Evolutionary conservation across 2,797 vertebrate species (phyloP), one percentile per base, ranked within the genome.

Genomic region (Cossypha dichroa): DNA sequence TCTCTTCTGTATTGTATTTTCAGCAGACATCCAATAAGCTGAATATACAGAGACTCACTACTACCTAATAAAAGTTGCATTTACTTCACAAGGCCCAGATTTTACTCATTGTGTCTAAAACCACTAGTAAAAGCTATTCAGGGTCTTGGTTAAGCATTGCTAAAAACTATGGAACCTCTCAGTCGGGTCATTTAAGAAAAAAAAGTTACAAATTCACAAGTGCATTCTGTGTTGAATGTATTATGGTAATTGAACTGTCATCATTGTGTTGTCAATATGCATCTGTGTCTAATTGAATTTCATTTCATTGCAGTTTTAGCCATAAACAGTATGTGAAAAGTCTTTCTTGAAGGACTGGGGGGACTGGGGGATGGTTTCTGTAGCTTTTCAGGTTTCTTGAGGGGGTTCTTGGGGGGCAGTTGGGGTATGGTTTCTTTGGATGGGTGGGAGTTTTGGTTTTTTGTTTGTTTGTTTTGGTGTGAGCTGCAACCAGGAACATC

Each of bases 231-330:
- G 69, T 78, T 88, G 58, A 92, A 66, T 69, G 58, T 36, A 69
- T 63, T 73, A 88, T 41, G 48, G 79, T 75, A 92, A 90, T 84
- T 59, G 85, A 93, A 88, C 73, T 88, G 76, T 84, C 90, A 94
- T 85, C 68, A 66, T 5, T 45, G 59, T 62, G 73, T 66, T 94
- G 85, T 75, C 92, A 81, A 73, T 56, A 43, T 76, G 58, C 83
- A 84, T 92, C 73, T 91, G 69, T 78, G 58, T 49, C 90, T 95
- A 88, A 94, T 26, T 94, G 76, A 95, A 93, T 92, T 48, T 81
- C 21, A 75, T 78, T 95, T 88, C 41, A 60, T 54, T 59, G 58
- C 1, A 0, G 56, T 73, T 93, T 74, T 67, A 85, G 26, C 83
- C 45, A 63, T 73, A 81, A 95, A 66, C 18, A 82, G 21, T 26